Conservation (phyloP, 2,797 vertebrate species). For the Sebastes matsubarae region DNA sequence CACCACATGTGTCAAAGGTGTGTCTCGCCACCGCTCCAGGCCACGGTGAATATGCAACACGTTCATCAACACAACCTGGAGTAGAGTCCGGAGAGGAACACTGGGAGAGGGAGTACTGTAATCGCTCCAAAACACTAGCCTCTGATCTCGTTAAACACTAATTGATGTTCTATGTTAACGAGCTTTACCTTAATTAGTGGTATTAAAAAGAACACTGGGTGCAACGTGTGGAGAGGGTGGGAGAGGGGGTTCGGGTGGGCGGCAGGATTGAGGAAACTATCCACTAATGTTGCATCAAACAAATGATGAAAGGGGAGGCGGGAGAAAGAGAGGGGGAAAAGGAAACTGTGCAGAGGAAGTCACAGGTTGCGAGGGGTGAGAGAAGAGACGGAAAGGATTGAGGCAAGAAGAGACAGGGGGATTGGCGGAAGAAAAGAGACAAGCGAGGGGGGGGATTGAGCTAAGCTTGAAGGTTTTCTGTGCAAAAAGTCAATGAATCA, state of each 20-base stretch:
- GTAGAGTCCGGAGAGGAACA: slow-evolving; percentile 57
- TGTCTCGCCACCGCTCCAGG: slow-evolving; percentile 31
- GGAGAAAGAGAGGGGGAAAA: slow-evolving; percentile 28
- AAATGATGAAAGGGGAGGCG: slow-evolving; percentile 63
- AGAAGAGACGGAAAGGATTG: slow-evolving; percentile 62
- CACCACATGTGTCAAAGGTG: neutral
- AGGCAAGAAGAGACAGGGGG: slow-evolving; percentile 57
- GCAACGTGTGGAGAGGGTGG: slow-evolving; percentile 41
- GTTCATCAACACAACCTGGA: slow-evolving; percentile 62
- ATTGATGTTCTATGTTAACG: slow-evolving; percentile 85
- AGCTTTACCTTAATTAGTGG: slow-evolving; percentile 87
- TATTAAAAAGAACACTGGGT: slow-evolving; percentile 80
- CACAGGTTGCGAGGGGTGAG: slow-evolving; percentile 71
- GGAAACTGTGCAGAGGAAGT: slow-evolving; percentile 59
- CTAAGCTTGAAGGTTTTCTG: slow-evolving; percentile 63
- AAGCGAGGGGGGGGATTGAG: slow-evolving; percentile 34
- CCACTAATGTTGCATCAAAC: slow-evolving; percentile 70
- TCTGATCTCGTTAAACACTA: slow-evolving; percentile 87
- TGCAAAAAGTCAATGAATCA: slow-evolving; percentile 67
- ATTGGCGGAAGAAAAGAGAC: slow-evolving; percentile 54
- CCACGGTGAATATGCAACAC: slow-evolving; percentile 57
- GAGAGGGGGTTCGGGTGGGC: slow-evolving; percentile 53
- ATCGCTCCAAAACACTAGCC: slow-evolving; percentile 82
- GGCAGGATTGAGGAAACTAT: slow-evolving; percentile 63
- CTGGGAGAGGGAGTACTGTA: slow-evolving; percentile 66